These are phyloP conservation scores for Macrostomum lignano DNA, from an alignment of 1,140 invertebrate genomes.

Conservation along the genomic window DNA sequence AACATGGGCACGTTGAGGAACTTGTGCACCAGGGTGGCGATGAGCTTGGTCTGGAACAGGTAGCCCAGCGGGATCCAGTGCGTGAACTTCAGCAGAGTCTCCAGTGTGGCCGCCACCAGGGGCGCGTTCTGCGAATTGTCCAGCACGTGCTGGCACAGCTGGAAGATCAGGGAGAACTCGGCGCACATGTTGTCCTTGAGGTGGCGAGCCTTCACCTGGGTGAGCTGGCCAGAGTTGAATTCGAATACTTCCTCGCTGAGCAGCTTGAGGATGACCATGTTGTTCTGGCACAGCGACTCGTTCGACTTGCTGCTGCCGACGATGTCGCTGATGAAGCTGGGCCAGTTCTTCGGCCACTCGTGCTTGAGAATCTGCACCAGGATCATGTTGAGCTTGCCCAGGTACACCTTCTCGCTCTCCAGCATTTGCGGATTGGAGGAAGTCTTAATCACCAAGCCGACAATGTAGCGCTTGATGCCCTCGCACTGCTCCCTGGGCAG, in stretches of 20 bases:
- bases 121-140: conserved; percentile 85
- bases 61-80: conserved; percentile 98
- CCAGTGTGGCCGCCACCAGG: conserved; percentile 65
- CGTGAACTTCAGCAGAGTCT: conserved; percentile 76
- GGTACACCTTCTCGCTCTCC: conserved; percentile 74
- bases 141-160: conserved; percentile 75
- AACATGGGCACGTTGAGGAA: conserved; percentile 91
- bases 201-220: conserved; percentile 92
- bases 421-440: conserved; percentile 61
- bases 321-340: conserved; percentile 90
- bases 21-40: conserved; percentile 48
- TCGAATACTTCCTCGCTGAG: conserved; percentile 95
- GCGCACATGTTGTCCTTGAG: conserved; percentile 99
- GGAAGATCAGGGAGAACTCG: conserved; percentile 94
- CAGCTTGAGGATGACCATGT: conserved; percentile 87
- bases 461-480: conserved; percentile 43
- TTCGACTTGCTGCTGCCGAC: conserved; percentile 94
- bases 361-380: conserved; percentile 88
- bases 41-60: conserved; percentile 93
- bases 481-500: conserved; percentile 89
- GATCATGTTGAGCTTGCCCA: conserved; percentile 96
- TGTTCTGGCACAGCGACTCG: conserved; percentile 92
- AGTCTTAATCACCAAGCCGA: conserved; percentile 87
- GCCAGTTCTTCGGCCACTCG: conserved; percentile 99
- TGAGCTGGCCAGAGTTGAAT: conserved; percentile 83